A percentile compares a stretch with the other conserved stretches of the same genome.
Evolutionary conservation across 1,140 invertebrate species (phyloP).

Genomic region (Zaprionus capensis): DNA sequence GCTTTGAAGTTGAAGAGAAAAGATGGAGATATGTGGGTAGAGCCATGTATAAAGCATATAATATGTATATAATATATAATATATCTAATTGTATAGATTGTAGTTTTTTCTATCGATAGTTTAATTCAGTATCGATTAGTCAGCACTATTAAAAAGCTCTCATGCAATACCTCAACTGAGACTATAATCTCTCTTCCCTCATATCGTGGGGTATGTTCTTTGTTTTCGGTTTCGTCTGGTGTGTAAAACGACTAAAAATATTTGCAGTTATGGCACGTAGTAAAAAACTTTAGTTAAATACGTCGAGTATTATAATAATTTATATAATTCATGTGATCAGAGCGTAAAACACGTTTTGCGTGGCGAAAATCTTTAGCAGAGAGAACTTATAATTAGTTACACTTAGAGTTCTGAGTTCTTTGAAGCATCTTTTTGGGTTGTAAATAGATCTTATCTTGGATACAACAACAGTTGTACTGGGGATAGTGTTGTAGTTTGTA

Average conservation of each 20-base stretch:
- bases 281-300: conserved; percentile 21
- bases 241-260: conserved; percentile 25
- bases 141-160: not conserved
- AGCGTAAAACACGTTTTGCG: conserved; percentile 63
- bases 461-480: too few species aligned
- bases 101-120: not conserved
- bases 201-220: not conserved
- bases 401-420: not conserved
- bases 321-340: conserved; percentile 33
- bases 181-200: not conserved
- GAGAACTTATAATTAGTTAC: conserved; percentile 4
- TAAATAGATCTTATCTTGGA: conserved; percentile 1
- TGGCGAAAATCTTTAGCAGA: conserved; percentile 6
- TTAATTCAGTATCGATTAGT: not conserved
- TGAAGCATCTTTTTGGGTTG: not conserved
- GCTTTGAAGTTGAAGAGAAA: too few species aligned
- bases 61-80: too few species aligned
- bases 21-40: too few species aligned
- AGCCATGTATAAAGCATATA: too few species aligned
- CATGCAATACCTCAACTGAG: not conserved
- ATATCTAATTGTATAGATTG: not conserved
- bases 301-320: not conserved
- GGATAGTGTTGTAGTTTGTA: conserved; percentile 3
- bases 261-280: conserved; percentile 44
- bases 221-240: conserved; percentile 21